Conservation (phyloP, 2,888 invertebrate genomes). For the Achlya flavicornis region DNA sequence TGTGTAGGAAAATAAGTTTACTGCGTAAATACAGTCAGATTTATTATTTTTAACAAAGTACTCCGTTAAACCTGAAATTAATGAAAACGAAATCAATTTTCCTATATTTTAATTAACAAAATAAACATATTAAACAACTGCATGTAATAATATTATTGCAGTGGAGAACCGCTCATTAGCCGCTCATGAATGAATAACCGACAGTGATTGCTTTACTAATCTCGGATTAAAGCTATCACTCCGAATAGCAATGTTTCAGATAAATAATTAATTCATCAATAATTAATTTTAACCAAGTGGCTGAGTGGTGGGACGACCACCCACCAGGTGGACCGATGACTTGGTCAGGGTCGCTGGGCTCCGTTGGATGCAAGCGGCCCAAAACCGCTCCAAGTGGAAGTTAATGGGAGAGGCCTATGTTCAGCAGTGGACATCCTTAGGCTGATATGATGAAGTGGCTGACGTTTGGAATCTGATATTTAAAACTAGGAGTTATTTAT, state of each 20-base stretch:
- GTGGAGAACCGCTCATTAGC: neutral
- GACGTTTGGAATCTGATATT: neutral
- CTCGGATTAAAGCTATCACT: slow-evolving; percentile 5
- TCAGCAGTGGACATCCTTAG: too few species aligned
- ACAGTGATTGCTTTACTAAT: neutral
- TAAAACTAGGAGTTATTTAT: neutral
- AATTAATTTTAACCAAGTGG: too few species aligned
- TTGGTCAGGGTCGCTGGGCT: too few species aligned
- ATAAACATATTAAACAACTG: neutral
- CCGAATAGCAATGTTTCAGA: neutral
- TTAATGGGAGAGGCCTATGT: too few species aligned
- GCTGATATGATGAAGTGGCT: too few species aligned
- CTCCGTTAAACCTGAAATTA: neutral
- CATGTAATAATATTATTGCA: neutral
- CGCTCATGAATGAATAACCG: neutral
- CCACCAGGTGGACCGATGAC: too few species aligned
- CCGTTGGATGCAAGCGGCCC: too few species aligned
- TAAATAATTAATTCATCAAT: neutral
- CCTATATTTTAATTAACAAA: neutral
- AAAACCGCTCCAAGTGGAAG: too few species aligned
- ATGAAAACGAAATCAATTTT: neutral
- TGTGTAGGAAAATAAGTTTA: too few species aligned
- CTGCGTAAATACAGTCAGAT: too few species aligned
- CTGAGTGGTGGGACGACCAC: too few species aligned
- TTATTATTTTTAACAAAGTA: too few species aligned